Evolutionary conservation across 2,113 vertebrate genomes (phyloP).

Genomic region (Coturnix japonica): DNA sequence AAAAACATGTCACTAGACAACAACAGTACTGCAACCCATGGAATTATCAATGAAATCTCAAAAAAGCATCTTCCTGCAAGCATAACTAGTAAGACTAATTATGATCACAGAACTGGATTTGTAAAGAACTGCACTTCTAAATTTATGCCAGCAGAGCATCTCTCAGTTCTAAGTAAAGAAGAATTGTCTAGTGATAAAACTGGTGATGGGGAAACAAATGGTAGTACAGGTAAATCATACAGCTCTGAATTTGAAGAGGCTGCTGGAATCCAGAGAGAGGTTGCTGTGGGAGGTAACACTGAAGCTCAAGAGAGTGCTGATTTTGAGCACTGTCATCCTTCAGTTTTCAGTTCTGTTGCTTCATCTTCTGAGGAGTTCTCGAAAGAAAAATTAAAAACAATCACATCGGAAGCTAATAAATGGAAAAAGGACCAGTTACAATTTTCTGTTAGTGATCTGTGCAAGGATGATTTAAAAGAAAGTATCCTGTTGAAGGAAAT

Average conservation of each 20-base stretch:
- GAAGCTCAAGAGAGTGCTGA: not conserved
- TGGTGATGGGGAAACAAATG: not conserved
- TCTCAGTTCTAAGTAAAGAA: not conserved
- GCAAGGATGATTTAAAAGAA: not conserved
- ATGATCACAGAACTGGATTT: not conserved
- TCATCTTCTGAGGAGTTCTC: conserved; percentile 30
- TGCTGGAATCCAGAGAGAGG: conserved; percentile 5
- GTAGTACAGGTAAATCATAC: not conserved
- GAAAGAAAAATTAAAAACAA: conserved; percentile 12
- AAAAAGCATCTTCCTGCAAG: not conserved
- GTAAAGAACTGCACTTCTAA: not conserved
- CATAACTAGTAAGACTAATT: not conserved
- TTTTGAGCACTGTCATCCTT: conserved; percentile 15
- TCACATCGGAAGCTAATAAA: conserved; percentile 2
- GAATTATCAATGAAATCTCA: not conserved
- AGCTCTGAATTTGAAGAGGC: conserved; percentile 18
- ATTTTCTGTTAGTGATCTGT: not conserved
- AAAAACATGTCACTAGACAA: conserved; percentile 22
- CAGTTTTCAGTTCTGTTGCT: conserved; percentile 19
- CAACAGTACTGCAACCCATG: not conserved
- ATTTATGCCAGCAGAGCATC: not conserved
- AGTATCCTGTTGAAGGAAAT: not conserved
- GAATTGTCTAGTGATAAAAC: not conserved
- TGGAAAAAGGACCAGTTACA: conserved; percentile 34
- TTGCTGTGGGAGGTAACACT: not conserved